Conservation (phyloP, 2,113 vertebrate species). For the Eubucco bourcierii region DNA sequence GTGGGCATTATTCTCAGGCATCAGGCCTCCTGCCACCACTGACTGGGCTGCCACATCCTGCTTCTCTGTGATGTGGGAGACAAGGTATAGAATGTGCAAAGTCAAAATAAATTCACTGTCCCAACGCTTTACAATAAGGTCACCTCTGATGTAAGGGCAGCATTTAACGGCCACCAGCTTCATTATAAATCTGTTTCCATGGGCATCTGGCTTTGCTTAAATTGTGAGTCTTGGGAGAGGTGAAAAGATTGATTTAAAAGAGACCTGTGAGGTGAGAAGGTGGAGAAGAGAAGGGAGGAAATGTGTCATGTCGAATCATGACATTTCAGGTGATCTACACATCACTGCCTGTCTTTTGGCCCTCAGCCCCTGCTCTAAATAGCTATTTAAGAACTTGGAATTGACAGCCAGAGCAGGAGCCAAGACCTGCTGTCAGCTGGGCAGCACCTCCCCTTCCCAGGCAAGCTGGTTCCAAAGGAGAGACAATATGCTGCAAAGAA, state of each 20-base stretch:
- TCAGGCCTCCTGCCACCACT: background rate
- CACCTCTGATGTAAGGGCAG: conserved; percentile 39
- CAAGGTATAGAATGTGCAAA: background rate
- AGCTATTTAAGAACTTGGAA: conserved; percentile 46
- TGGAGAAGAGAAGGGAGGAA: conserved; percentile 18
- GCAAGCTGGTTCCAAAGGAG: background rate
- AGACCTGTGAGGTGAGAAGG: conserved; percentile 25
- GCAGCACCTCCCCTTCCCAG: conserved; percentile 18
- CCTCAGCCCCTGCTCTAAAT: conserved; percentile 26
- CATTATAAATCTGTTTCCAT: conserved; percentile 42
- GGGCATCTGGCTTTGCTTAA: conserved; percentile 9
- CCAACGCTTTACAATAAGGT: background rate
- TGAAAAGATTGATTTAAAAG: conserved; percentile 44
- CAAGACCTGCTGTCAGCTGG: conserved; percentile 31
- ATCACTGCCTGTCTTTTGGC: conserved; percentile 6
- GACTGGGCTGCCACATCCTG: background rate
- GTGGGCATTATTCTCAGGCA: background rate
- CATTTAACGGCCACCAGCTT: conserved; percentile 37
- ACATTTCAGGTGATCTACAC: conserved; percentile 40
- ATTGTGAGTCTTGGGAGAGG: conserved; percentile 37
- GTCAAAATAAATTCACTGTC: conserved; percentile 20
- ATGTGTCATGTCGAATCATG: background rate
- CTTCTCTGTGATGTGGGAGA: background rate
- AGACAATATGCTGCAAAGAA: background rate
- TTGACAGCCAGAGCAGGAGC: conserved; percentile 42